These are phyloP conservation scores for Pseudorhombus dupliciocellatus DNA, from an alignment of 2,113 vertebrate genomes.

Conservation along the genomic window DNA sequence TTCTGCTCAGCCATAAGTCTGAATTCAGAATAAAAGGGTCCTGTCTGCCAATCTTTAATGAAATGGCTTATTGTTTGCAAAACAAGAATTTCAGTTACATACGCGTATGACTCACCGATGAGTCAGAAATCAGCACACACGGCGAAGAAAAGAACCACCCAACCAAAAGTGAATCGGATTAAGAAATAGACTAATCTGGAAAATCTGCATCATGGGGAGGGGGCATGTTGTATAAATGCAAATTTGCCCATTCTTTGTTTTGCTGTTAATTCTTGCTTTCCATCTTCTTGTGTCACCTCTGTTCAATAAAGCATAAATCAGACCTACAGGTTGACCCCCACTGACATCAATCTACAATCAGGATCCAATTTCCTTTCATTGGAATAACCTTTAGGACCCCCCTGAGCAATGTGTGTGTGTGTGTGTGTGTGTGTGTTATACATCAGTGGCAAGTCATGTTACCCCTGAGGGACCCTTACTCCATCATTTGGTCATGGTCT, in stretches of 20 bases:
- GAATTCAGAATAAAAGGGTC: not conserved
- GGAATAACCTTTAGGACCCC: constrained; percentile 47
- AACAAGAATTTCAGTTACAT: not conserved
- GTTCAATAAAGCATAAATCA: constrained; percentile 50
- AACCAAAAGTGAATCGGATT: not conserved
- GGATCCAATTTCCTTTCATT: constrained; percentile 69
- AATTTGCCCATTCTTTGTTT: not conserved
- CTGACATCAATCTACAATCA: constrained; percentile 65
- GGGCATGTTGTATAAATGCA: not conserved
- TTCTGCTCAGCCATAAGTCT: not conserved
- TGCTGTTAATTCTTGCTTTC: constrained; percentile 2
- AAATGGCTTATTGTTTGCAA: not conserved
- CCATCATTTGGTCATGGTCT: not conserved
- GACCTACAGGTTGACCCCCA: constrained; percentile 33
- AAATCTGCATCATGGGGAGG: not conserved
- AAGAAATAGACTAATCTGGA: not conserved
- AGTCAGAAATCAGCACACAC: constrained; percentile 1
- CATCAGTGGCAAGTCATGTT: constrained; percentile 7
- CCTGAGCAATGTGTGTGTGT: constrained; percentile 14
- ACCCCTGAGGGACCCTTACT: not conserved
- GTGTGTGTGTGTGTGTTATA: constrained; percentile 14
- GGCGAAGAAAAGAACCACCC: not conserved
- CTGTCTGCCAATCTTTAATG: not conserved
- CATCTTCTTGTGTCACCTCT: not conserved
- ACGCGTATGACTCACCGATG: constrained; percentile 29